Evolutionary conservation across 2,113 vertebrate species (phyloP), one percentile per base, ranked within the genome.

Genomic region (Zootoca vivipara): DNA sequence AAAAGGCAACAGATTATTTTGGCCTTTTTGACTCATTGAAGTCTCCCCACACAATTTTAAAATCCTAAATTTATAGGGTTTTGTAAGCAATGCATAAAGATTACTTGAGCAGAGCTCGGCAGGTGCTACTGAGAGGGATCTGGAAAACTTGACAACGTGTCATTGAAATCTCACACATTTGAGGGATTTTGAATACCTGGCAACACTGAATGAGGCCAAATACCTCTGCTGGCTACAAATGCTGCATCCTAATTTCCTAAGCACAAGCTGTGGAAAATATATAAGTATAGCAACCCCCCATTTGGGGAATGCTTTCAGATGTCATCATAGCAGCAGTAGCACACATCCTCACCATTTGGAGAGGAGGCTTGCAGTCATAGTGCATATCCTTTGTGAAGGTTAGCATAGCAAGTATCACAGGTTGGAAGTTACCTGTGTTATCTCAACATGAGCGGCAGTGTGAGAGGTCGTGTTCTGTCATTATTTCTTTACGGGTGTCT

Each of bases 401-500:
- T 91, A 92, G 78, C 67, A 90, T 78, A 79, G 88, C 7, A 89
- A 84, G 74, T 90, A n/a, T 89, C 79, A 85, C 83, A 92, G 94
- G 92, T 64, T 94, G 84, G 67, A 88, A 94, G 89, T 93, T 92
- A 83, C 88, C 82, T 90, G 89, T 62, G 91, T 94, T 92, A 93
- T 93, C 90, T 93, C 84, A 90, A 89, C 92, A 93, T 95, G 91
- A 90, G 91, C 89, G 85, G n/a, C 78, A 87, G 86, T 86, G 88
- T 88, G 88, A 93, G 90, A 92, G 65, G 35, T 16, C 52, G 89
- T 89, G 90, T 93, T 93, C 38, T 93, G 92, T 94, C 85, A 93
- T 93, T 94, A 93, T 94, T 91, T 91, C 88, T 93, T 91, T 95
- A 90, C 58, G 87, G 87, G 84, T 91, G 81, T 91, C 92, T 94